A percentile compares a stretch with the other conserved stretches of the same genome.
phyloP scores from a whole-genome alignment of 2,113 vertebrate species.

The Riparia riparia region DNA sequence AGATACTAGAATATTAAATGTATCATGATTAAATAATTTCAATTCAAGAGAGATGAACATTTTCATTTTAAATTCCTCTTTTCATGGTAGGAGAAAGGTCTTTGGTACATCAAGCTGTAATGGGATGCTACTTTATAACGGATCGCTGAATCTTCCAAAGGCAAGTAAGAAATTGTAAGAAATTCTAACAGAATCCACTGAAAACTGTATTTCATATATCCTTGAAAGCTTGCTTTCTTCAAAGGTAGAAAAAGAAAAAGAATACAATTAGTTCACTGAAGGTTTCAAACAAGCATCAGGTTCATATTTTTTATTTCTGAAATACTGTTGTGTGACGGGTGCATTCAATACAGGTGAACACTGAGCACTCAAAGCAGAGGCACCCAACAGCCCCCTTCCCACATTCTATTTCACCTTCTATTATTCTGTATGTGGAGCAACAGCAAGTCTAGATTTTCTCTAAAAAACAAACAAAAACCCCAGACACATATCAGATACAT shows the following conservation, averaged over 20 bases:
- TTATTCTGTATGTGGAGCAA: background rate
- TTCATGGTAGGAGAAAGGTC: background rate
- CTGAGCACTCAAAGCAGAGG: rapidly evolving
- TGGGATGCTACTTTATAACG: background rate
- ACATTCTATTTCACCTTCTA: rapidly evolving
- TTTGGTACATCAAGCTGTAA: background rate
- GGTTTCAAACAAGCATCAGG: background rate
- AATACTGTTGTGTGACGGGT: rapidly evolving
- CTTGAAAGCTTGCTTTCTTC: background rate
- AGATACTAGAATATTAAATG: background rate
- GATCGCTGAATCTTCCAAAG: background rate
- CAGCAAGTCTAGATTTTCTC: background rate
- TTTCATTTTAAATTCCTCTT: background rate
- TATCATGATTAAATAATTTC: background rate
- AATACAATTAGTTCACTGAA: background rate
- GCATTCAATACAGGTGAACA: background rate
- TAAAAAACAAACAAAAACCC: background rate
- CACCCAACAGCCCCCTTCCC: background rate
- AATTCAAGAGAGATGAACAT: background rate
- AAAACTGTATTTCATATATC: background rate
- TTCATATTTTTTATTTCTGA: background rate
- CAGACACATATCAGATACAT: background rate
- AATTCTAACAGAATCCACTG: background rate
- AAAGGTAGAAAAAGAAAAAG: background rate
- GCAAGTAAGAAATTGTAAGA: background rate